These are phyloP conservation scores for Thereuonema tuberculata DNA, from an alignment of 1,140 invertebrate genomes.

Conservation along the genomic window DNA sequence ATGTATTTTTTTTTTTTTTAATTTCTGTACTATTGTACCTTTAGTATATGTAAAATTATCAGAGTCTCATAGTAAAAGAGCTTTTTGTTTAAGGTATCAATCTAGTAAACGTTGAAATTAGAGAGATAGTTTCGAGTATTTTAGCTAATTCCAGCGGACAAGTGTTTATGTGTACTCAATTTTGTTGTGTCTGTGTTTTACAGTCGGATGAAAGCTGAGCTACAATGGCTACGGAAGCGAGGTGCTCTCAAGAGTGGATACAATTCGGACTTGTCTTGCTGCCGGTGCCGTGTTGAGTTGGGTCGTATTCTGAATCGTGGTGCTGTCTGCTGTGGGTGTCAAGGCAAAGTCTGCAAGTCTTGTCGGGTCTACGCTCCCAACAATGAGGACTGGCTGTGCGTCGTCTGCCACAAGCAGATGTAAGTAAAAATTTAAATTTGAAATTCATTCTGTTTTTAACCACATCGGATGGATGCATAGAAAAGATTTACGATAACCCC, in stretches of 20 bases:
- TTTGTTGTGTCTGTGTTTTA: too few relatives aligned
- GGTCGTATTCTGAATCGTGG: constrained; percentile 60
- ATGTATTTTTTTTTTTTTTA: too few relatives aligned
- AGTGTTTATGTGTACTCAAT: too few relatives aligned
- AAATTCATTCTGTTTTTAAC: not conserved
- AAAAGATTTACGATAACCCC: too few relatives aligned
- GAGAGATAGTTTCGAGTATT: too few relatives aligned
- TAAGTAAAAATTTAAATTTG: constrained; percentile 47
- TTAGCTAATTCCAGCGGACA: too few relatives aligned
- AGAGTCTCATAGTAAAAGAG: too few relatives aligned
- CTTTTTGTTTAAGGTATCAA: too few relatives aligned
- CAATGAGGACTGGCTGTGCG: constrained; percentile 49
- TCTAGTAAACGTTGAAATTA: too few relatives aligned
- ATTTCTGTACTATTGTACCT: too few relatives aligned
- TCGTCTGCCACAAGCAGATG: constrained; percentile 57
- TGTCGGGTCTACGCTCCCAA: constrained; percentile 47
- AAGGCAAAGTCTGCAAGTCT: constrained; percentile 53
- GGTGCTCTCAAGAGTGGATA: constrained; percentile 36
- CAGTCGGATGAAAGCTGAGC: constrained; percentile 49
- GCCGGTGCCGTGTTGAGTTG: constrained; percentile 50
- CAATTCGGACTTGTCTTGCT: constrained; percentile 40
- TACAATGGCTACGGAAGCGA: constrained; percentile 43
- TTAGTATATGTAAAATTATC: too few relatives aligned
- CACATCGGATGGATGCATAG: too few relatives aligned
- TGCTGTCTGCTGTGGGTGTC: constrained; percentile 50